These are phyloP conservation scores for Hydroisotoma schaefferi DNA, from an alignment of 2,888 invertebrate species.

Conservation along the genomic window DNA sequence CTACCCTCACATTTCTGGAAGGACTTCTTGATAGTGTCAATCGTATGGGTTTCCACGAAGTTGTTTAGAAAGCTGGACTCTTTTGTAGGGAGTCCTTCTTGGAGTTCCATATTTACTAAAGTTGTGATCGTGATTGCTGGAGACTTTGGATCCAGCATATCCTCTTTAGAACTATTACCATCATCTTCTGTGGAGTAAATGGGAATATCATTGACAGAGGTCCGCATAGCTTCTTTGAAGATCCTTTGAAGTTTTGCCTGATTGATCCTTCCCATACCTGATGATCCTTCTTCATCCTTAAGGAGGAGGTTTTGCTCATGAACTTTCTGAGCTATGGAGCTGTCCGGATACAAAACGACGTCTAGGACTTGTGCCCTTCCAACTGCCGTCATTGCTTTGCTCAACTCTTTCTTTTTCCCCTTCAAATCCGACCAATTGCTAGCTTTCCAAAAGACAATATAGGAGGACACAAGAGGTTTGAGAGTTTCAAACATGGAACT, in stretches of 20 bases:
- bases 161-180: background rate
- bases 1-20: background rate
- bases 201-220: background rate
- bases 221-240: background rate
- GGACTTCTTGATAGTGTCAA: background rate
- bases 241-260: background rate
- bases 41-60: background rate
- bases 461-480: background rate
- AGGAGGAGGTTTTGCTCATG: constrained; percentile 6
- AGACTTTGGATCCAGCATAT: too few relatives aligned
- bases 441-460: constrained; percentile 12
- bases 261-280: background rate
- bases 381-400: background rate
- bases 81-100: background rate
- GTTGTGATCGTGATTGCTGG: background rate
- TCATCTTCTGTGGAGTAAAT: background rate
- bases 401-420: background rate
- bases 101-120: background rate
- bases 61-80: background rate
- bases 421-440: background rate
- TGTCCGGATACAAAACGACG: constrained; percentile 9
- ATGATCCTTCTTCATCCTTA: background rate
- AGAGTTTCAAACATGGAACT: background rate
- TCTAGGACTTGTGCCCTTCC: background rate
- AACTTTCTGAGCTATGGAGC: background rate